phyloP scores from a whole-genome alignment of 2,888 invertebrate species.

The Geotrupes spiniger region DNA sequence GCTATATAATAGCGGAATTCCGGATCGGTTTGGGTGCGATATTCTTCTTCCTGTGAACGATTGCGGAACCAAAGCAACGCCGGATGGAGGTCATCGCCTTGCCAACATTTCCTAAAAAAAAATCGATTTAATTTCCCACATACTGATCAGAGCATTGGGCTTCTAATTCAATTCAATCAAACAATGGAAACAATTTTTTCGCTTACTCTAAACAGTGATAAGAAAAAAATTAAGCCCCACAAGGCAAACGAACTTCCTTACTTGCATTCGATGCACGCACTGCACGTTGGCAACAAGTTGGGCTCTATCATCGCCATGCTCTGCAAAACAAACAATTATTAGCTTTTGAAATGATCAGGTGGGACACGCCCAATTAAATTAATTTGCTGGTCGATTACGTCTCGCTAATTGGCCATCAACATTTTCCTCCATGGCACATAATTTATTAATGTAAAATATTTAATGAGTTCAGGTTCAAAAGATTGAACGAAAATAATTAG shows the following conservation, averaged over 20 bases:
- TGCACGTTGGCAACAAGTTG: constrained; percentile 79
- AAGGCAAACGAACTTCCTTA: constrained; percentile 56
- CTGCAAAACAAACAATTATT: constrained; percentile 59
- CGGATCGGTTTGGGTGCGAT: constrained; percentile 73
- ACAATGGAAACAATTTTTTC: not conserved
- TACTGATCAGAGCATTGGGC: too few relatives aligned
- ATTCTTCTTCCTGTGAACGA: constrained; percentile 71
- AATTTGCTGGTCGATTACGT: too few relatives aligned
- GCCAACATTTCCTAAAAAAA: constrained; percentile 56
- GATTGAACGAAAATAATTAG: too few relatives aligned
- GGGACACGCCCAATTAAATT: too few relatives aligned
- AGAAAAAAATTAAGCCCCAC: too few relatives aligned
- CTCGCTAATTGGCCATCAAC: too few relatives aligned
- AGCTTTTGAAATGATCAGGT: too few relatives aligned
- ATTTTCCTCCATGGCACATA: too few relatives aligned
- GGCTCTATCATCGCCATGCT: constrained; percentile 96
- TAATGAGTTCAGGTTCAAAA: too few relatives aligned
- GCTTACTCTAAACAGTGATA: constrained; percentile 1
- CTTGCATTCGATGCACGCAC: constrained; percentile 78
- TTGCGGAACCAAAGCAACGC: constrained; percentile 81
- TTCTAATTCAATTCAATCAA: too few relatives aligned
- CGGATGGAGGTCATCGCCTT: constrained; percentile 73
- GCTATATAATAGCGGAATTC: constrained; percentile 85
- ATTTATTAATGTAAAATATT: too few relatives aligned
- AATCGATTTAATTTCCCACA: constrained; percentile 1